Evolutionary conservation across 2,888 invertebrate genomes (phyloP).

Genomic region (Argynnis bischoffii): DNA sequence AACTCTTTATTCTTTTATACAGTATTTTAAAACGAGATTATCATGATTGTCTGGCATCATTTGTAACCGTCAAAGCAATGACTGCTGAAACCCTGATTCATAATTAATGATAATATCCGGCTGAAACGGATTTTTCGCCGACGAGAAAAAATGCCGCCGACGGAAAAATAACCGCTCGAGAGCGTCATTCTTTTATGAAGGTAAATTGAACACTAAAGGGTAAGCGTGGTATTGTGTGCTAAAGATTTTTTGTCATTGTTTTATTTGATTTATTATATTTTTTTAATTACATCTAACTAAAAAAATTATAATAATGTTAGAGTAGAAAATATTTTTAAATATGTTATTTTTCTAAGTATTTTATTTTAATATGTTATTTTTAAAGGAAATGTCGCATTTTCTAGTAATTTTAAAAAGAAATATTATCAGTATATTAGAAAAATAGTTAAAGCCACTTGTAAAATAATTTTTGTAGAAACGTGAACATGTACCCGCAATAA

Average conservation of each 20-base stretch:
- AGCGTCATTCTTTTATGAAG: conserved; percentile 70
- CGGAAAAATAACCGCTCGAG: conserved; percentile 71
- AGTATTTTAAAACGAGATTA: conserved; percentile 33
- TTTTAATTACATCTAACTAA: background rate
- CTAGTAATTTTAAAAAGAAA: no score
- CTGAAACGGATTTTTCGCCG: conserved; percentile 68
- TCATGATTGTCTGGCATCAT: conserved; percentile 45
- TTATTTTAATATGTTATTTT: no score
- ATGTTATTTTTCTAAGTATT: no score
- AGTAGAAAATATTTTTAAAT: no score
- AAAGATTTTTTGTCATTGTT: conserved; percentile 10
- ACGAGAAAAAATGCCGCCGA: conserved; percentile 63
- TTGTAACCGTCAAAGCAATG: conserved; percentile 63
- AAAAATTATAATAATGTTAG: no score
- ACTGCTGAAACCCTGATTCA: conserved; percentile 64
- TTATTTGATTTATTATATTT: background rate
- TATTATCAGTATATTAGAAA: no score
- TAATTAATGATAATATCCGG: conserved; percentile 82
- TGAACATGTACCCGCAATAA: no score
- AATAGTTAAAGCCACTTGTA: no score
- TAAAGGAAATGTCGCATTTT: no score
- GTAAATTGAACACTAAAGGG: conserved; percentile 44
- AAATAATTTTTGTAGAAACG: no score
- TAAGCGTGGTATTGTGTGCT: conserved; percentile 14
- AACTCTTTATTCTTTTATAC: conserved; percentile 6